phyloP scores from a whole-genome alignment of 2,888 invertebrate species.

The Stenurella melanura region DNA sequence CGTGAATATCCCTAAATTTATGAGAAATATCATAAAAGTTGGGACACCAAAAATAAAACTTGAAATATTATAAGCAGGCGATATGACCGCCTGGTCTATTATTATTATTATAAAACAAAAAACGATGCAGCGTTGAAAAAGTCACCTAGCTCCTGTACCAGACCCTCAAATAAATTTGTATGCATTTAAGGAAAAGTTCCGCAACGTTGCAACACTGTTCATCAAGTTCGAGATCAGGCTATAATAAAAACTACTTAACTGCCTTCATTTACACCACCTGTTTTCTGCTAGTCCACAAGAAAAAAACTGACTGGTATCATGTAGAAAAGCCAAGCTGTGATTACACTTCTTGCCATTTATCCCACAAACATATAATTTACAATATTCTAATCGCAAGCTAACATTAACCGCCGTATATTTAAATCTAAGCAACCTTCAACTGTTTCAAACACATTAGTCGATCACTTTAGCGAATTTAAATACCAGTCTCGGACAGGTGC shows the following conservation, averaged over 20 bases:
- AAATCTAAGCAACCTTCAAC: neutral
- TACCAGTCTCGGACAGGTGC: neutral
- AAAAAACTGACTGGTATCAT: neutral
- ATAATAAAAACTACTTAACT: neutral
- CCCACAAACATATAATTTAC: neutral
- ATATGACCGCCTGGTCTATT: too few relatives aligned
- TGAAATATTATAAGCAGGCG: too few relatives aligned
- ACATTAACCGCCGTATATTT: neutral
- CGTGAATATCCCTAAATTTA: too few relatives aligned
- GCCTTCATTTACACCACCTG: constrained; percentile 14
- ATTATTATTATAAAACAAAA: too few relatives aligned
- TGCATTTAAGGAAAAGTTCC: neutral
- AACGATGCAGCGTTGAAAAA: too few relatives aligned
- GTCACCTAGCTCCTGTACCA: too few relatives aligned
- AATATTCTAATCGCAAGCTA: neutral
- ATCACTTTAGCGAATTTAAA: neutral
- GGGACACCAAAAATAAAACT: too few relatives aligned
- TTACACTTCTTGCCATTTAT: neutral
- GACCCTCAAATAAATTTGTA: too few relatives aligned
- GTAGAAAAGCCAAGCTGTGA: neutral
- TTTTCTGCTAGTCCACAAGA: neutral
- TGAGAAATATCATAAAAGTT: too few relatives aligned
- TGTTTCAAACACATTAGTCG: neutral
- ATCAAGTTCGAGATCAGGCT: neutral
- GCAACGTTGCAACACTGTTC: neutral